Base-by-base conservation (phyloP, 2,888 invertebrate genomes). In the Agriopis aurantiaria region DNA sequence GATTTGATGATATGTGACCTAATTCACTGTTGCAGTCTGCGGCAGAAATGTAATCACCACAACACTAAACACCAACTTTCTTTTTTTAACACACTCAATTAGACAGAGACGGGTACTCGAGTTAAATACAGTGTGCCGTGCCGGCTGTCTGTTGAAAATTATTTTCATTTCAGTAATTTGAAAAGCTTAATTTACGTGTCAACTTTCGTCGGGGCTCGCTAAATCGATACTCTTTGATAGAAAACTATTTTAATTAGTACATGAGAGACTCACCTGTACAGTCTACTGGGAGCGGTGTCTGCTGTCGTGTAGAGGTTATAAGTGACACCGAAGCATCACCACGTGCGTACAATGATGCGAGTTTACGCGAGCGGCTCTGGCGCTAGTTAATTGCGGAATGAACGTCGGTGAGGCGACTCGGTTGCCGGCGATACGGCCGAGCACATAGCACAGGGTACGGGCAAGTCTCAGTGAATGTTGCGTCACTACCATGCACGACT, bases 371-470 rank as follows among this genome's bases (percentile, higher is more conserved):
- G 85, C 86, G 82, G 68, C 77, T 81, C 74, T 70, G 80, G 77
- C 87, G 88, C 85, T 80, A 81, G 87, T 85, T 88, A 87, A 83
- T 89, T 86, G 82, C 88, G 88, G 91, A 92, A 89, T 92, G 91
- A 88, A 78, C 77, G 77, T 74, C 55, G 71, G 69, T 41, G 71
- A 43, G 71, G 69, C 45, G 71, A 46, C 56, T 48, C 56, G 58
- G 43, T 51, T 67, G 68, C 45, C 62, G 63, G 67, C 57, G 46
- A 49, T 17, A 59, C 67, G 69, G 63, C 70, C 52, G 62, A 67
- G 58, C 65, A 52, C n/a, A 46, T 8, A 55, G 56, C 23, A 75
- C 78, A 77, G 17, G 17, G 17, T 2, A 23, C 17, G 17, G 78
- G 87, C 79, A 86, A 86, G 79, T 74, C 73, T 77, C 79, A 69